These are phyloP conservation scores for Drosophila nr. medialis DNA, from an alignment of 2,888 invertebrate species.

Conservation along the genomic window DNA sequence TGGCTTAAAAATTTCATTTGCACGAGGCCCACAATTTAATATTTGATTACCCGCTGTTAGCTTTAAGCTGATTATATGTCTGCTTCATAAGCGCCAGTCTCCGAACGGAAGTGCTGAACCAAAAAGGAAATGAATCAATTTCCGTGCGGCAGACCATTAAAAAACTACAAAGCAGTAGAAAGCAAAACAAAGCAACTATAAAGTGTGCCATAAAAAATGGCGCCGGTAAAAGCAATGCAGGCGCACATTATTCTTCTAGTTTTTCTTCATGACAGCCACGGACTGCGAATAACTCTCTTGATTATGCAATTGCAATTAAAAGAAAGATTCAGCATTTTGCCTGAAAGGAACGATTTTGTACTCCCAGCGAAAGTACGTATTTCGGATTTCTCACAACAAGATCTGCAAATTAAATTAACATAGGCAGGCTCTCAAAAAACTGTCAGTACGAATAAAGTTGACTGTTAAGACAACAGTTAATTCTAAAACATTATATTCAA, in stretches of 20 bases:
- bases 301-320: slow-evolving; percentile 28
- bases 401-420: background rate
- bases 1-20: slow-evolving; percentile 60
- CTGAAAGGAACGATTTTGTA: background rate
- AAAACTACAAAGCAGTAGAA: slow-evolving; percentile 67
- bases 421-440: background rate
- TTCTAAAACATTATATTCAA: background rate
- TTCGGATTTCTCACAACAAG: background rate
- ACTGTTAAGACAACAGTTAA: background rate
- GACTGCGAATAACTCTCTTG: slow-evolving; percentile 12
- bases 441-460: background rate
- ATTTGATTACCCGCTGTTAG: slow-evolving; percentile 48
- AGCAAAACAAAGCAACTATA: slow-evolving; percentile 47
- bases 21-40: slow-evolving; percentile 55
- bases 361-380: background rate
- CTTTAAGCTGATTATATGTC: slow-evolving; percentile 40
- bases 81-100: slow-evolving; percentile 27
- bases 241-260: slow-evolving; percentile 7
- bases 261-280: slow-evolving; percentile 3
- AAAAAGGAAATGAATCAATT: slow-evolving; percentile 78
- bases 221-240: slow-evolving; percentile 10
- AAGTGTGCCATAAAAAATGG: slow-evolving; percentile 46
- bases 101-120: slow-evolving; percentile 62
- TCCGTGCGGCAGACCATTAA: slow-evolving; percentile 74
- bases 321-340: slow-evolving; percentile 4